Base-by-base conservation (phyloP, 2,113 vertebrate genomes). In the Entomyzon cyanotis region DNA sequence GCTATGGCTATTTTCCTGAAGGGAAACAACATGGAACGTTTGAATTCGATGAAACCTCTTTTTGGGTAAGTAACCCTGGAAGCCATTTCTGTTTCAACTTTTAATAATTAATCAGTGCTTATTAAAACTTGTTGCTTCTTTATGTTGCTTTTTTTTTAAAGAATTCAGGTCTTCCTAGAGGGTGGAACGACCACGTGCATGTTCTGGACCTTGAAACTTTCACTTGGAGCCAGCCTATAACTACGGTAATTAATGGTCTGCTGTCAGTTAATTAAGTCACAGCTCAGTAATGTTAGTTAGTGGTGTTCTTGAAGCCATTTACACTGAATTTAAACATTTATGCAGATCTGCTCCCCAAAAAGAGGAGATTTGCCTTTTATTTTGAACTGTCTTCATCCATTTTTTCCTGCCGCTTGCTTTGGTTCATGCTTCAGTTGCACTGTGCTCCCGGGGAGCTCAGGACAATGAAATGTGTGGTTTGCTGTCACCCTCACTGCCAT, bases 101-200 rank as follows among this genome's bases (percentile, higher is more conserved):
- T 5, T 4, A 4, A 2, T 35, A 31, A 81, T 74, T 47, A 3
- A 30, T 33, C 10, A 28, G 15, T 70, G 30, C 47, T 64, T 47
- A 21, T 33, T 92, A 63, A 81, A 86, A 77, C 22, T 16, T 46
- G 6, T 16, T 69, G 39, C 30, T 88, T 47, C 7, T 47, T 90
- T 49, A 9, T 87, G 94, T 44, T 19, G 16, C 47, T 18, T 60
- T 39, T 39, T 87, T 27, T 81, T 91, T 95, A 58, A 93, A 98
- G 98, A 98, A 98, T 60, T 98, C 99, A 95, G 98, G 98, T 68
- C 98, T 98, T 78, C 98, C 98, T 16, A 97, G 99, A 96, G 99
- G 99, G 46, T 99, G 99, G 99, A 99, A 99, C 1, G 99, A 99
- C 84, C 99, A 99, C 11, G 98, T 99, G 69, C 99, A 99, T 7